Base-by-base conservation (phyloP, 2,888 invertebrate species). In the Bombylius discolor region DNA sequence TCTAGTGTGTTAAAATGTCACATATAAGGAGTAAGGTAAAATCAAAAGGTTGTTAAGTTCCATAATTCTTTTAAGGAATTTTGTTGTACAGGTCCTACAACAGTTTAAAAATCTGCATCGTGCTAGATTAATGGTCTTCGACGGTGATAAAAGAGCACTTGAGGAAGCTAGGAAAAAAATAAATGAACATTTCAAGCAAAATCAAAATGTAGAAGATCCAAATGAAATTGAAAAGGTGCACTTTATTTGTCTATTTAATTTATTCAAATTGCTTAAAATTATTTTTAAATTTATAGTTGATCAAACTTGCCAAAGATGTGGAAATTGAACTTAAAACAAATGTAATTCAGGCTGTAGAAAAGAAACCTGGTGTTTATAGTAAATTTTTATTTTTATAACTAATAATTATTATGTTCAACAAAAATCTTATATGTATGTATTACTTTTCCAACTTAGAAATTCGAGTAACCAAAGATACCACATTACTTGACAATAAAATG, bases 61-160 rank as follows among this genome's bases (percentile, higher is more conserved):
- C 23, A 1, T 23, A 23, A 23, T 23, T 23, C 23, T 23, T 3
- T 23, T 23, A 23, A 8, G 1, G 5, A 36, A 3, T 36, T 36
- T 36, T 36, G 9, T 36, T 3, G 9, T 2, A 44, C 13, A 55
- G 55, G 55, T 55, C 6, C 70, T 89, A 52, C 75, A 74, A 62
- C 78, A 77, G 57, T 90, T 87, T 62, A 89, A 88, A 72, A 79
- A 76, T 56, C 73, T 90, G 8, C 89, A 90, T 66, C 79, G 79
- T 63, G 82, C 88, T 0, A 76, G 89, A 55, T 68, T 81, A 62
- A 73, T 72, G 58, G 80, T 85, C 23, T 90, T 90, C 70, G 68
- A 77, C 54, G 85, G 80, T 13, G 89, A 90, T 68, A 64, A 72
- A 13, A 69, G 67, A 58, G 84, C 88, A 0, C 71, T 89, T 47